These are phyloP conservation scores for Menidia beryllina DNA, from an alignment of 2,113 vertebrate species.

Conservation along the genomic window DNA sequence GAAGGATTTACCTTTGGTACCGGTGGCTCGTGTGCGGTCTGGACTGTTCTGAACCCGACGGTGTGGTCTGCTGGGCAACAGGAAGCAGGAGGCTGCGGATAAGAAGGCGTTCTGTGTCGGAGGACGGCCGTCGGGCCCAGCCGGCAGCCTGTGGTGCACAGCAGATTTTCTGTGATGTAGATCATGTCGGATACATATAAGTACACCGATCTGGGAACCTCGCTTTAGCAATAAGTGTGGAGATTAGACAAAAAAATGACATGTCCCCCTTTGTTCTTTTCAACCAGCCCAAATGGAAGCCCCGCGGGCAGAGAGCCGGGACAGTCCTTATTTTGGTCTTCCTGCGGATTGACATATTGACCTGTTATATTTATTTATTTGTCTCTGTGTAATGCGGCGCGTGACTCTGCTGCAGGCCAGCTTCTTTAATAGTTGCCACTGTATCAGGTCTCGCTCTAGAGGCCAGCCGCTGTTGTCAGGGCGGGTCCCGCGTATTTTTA, in stretches of 20 bases:
- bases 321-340: not conserved
- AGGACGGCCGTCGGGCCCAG: slow-evolving; percentile 32
- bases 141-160: slow-evolving; percentile 10
- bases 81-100: slow-evolving; percentile 66
- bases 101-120: slow-evolving; percentile 67
- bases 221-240: slow-evolving; percentile 5
- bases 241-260: slow-evolving; percentile 21
- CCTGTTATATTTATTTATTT: not conserved
- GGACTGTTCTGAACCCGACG: slow-evolving; percentile 15
- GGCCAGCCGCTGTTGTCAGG: not conserved
- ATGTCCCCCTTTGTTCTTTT: no score
- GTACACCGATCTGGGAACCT: not conserved
- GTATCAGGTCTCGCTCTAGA: not conserved
- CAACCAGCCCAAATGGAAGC: no score
- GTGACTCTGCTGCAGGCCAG: not conserved
- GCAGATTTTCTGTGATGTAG: slow-evolving; percentile 19
- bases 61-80: slow-evolving; percentile 54
- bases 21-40: not conserved
- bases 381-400: not conserved
- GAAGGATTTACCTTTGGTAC: not conserved
- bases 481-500: not conserved
- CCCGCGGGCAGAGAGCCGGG: no score
- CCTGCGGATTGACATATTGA: not conserved
- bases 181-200: not conserved
- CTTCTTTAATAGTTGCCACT: not conserved